Evolutionary conservation across 2,797 vertebrate genomes (phyloP).

Genomic region (Delichon dasypus): DNA sequence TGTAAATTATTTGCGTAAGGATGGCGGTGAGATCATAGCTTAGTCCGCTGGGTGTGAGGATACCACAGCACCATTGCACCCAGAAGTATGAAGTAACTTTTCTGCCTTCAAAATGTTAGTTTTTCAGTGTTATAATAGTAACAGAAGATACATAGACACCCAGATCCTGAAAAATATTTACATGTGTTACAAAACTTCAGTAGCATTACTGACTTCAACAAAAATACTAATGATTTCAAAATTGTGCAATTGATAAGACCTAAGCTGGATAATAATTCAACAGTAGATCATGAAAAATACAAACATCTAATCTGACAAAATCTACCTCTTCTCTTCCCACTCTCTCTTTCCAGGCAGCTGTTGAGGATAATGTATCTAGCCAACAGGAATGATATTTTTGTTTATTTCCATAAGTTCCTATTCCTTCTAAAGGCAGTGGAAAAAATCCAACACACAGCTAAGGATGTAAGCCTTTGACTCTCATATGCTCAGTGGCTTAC

Average conservation of each 20-base stretch:
- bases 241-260: background rate
- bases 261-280: background rate
- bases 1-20: background rate
- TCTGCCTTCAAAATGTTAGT: background rate
- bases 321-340: background rate
- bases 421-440: background rate
- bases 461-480: background rate
- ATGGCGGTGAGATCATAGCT: background rate
- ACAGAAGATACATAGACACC: background rate
- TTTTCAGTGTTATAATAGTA: background rate
- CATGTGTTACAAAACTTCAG: background rate
- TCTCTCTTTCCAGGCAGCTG: background rate
- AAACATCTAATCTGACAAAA: background rate
- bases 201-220: background rate
- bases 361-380: background rate
- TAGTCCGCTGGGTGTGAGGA: background rate
- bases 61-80: background rate
- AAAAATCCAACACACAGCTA: background rate
- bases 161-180: background rate
- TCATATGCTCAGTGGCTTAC: background rate
- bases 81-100: background rate
- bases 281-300: background rate
- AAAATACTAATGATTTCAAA: background rate
- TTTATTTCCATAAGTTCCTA: background rate
- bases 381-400: background rate